These are phyloP conservation scores for Mohoua ochrocephala DNA, from an alignment of 2,113 vertebrate genomes.

Conservation along the genomic window DNA sequence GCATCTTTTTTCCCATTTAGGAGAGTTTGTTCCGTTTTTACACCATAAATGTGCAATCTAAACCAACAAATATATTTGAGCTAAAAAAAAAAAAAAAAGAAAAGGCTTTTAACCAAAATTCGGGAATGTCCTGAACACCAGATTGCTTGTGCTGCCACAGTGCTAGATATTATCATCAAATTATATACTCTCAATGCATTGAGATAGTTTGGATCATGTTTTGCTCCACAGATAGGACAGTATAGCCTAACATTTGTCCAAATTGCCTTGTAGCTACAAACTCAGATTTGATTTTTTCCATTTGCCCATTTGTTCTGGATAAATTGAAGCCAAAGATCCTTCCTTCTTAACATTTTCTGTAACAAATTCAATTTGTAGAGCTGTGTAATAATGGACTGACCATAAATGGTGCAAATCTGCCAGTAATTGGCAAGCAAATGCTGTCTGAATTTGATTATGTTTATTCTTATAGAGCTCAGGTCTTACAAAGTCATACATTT, in stretches of 20 bases:
- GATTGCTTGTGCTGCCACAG: background rate
- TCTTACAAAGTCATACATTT: background rate
- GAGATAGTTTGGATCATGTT: background rate
- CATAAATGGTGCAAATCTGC: constrained; percentile 51
- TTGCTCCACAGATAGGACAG: background rate
- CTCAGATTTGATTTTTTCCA: constrained; percentile 31
- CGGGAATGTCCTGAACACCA: background rate
- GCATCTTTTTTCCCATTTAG: background rate
- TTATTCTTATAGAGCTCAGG: background rate
- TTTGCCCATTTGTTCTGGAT: constrained; percentile 50
- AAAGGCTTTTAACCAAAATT: background rate
- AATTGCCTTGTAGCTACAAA: constrained; percentile 46
- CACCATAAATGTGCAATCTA: background rate
- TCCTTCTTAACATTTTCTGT: constrained; percentile 46
- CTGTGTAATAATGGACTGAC: background rate
- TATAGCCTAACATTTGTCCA: constrained; percentile 7
- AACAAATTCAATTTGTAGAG: constrained; percentile 58
- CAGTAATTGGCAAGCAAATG: constrained; percentile 45
- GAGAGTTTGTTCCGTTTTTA: background rate
- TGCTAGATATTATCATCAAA: background rate
- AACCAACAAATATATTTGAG: background rate
- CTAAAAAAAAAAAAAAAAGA: background rate
- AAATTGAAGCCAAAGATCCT: constrained; percentile 49
- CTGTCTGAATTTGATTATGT: constrained; percentile 43
- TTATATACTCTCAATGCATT: background rate